A percentile compares a stretch with the other conserved stretches of the same genome.
phyloP scores from a whole-genome alignment of 2,888 invertebrate species.

The Crocallis elinguaria region DNA sequence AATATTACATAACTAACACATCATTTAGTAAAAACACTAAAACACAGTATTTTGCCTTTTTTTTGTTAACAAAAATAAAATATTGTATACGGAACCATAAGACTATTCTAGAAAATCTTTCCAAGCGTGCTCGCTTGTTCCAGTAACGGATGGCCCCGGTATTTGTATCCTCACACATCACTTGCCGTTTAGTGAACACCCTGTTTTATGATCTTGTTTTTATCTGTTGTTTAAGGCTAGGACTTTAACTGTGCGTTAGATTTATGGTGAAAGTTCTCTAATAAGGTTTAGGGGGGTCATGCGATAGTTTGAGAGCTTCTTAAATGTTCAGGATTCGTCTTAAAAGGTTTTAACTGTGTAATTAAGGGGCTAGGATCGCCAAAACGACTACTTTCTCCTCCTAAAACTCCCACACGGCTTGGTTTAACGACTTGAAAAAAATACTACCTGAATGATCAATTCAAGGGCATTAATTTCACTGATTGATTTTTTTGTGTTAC shows the following conservation, averaged over 20 bases:
- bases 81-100: constrained; percentile 25
- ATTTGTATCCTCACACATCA: constrained; percentile 65
- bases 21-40: too few relatives aligned
- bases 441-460: too few relatives aligned
- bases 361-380: too few relatives aligned
- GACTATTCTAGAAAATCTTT: constrained; percentile 31
- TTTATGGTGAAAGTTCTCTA: constrained; percentile 3
- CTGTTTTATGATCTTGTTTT: constrained; percentile 31
- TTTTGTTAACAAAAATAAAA: not conserved
- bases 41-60: too few relatives aligned
- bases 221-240: constrained; percentile 13
- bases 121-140: constrained; percentile 49
- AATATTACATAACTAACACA: too few relatives aligned
- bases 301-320: not conserved
- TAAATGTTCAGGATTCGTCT: not conserved
- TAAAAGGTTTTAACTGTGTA: too few relatives aligned
- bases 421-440: too few relatives aligned
- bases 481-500: too few relatives aligned
- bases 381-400: too few relatives aligned
- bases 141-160: constrained; percentile 50
- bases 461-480: too few relatives aligned
- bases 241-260: constrained; percentile 18
- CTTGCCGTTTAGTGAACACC: constrained; percentile 44
- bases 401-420: too few relatives aligned
- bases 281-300: not conserved